Evolutionary conservation across 2,888 invertebrate genomes (phyloP).

Genomic region (Electrophaes corylata): DNA sequence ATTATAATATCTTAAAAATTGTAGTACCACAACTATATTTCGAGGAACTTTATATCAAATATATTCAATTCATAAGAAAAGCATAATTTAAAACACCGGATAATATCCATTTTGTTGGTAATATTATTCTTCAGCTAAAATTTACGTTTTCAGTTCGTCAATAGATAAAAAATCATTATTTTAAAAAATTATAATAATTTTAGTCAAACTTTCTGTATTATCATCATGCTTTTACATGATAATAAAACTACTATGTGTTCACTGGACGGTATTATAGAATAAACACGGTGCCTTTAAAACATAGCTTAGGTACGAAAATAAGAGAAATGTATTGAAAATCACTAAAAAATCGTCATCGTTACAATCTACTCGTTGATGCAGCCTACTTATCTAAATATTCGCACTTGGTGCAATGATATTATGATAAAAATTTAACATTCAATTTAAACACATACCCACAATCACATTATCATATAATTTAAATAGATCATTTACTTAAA

Average conservation of each 20-base stretch:
- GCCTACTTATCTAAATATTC: slow-evolving; percentile 62
- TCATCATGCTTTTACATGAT: slow-evolving; percentile 38
- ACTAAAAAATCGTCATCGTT: slow-evolving; percentile 49
- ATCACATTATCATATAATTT: slow-evolving; percentile 65
- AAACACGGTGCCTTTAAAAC: slow-evolving; percentile 63
- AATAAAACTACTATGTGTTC: slow-evolving; percentile 59
- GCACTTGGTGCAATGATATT: slow-evolving; percentile 78
- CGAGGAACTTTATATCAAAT: slow-evolving; percentile 66
- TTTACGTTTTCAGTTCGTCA: slow-evolving; percentile 43
- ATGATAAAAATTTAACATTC: slow-evolving; percentile 62
- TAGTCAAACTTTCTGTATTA: slow-evolving; percentile 20
- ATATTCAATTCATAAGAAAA: slow-evolving; percentile 33
- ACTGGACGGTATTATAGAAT: slow-evolving; percentile 80
- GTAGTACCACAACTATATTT: slow-evolving; percentile 66
- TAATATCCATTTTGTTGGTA: slow-evolving; percentile 25
- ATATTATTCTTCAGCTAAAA: slow-evolving; percentile 40
- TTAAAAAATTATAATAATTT: slow-evolving; percentile 21
- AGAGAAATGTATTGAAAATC: slow-evolving; percentile 55
- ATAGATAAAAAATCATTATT: slow-evolving; percentile 35
- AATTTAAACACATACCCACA: slow-evolving; percentile 67
- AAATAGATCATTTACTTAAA: slow-evolving; percentile 46
- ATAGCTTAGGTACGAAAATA: slow-evolving; percentile 57
- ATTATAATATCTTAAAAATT: slow-evolving; percentile 48
- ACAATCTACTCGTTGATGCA: slow-evolving; percentile 70
- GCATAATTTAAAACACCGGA: slow-evolving; percentile 31